Conservation (phyloP, 2,797 vertebrate species). For the Alauda arvensis region DNA sequence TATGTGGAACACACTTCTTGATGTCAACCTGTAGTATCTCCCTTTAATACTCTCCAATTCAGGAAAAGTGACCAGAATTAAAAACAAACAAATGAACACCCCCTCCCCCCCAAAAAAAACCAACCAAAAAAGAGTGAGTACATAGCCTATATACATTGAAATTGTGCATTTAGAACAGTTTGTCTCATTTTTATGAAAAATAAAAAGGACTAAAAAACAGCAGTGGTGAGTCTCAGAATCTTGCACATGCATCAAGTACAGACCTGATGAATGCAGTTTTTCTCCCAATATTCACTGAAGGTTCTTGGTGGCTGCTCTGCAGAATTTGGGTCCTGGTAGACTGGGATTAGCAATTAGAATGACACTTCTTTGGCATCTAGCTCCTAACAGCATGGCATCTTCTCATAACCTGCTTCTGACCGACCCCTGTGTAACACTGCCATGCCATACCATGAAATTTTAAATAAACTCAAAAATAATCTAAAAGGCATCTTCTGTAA, state of each 20-base stretch:
- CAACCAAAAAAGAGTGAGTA: background rate
- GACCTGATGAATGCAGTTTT: background rate
- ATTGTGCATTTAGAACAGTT: background rate
- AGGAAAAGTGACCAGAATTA: background rate
- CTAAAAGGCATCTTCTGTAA: background rate
- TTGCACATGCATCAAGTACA: background rate
- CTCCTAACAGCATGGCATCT: background rate
- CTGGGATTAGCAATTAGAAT: background rate
- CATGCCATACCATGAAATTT: background rate
- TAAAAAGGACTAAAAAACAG: background rate
- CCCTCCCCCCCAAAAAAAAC: fast-evolving
- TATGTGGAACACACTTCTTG: background rate
- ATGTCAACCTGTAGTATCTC: background rate
- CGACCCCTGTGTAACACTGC: fast-evolving
- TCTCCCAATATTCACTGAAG: background rate
- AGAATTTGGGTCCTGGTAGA: background rate
- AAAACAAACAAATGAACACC: background rate
- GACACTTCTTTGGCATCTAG: background rate
- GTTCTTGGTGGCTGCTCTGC: background rate
- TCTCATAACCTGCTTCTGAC: background rate
- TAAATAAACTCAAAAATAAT: background rate
- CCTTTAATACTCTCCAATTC: background rate
- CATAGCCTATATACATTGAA: background rate
- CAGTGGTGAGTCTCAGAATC: background rate
- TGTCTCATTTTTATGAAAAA: background rate